Evolutionary conservation across 2,113 vertebrate species (phyloP).

Genomic region (Megalops atlanticus): DNA sequence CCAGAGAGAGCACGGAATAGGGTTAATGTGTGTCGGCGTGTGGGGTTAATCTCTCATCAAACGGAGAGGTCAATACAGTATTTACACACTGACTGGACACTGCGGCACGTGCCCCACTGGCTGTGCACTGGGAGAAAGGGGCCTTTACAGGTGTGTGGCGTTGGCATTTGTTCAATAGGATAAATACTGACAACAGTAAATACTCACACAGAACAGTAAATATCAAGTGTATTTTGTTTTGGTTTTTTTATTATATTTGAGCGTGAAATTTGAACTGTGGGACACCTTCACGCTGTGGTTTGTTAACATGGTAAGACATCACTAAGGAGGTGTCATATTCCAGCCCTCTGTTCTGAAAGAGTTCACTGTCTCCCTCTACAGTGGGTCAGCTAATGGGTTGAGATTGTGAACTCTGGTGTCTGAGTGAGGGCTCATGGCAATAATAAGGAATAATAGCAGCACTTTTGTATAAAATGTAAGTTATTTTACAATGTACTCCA

Average conservation of each 20-base stretch:
- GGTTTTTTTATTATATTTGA: background rate
- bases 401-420: background rate
- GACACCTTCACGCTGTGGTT: background rate
- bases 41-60: conserved; percentile 66
- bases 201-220: no score
- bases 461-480: no score
- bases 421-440: no score
- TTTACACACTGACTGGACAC: conserved; percentile 52
- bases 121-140: background rate
- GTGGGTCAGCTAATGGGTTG: background rate
- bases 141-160: background rate
- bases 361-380: background rate
- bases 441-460: no score
- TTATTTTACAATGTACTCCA: no score
- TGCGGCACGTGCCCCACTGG: conserved; percentile 11
- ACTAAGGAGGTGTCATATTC: background rate
- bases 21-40: conserved; percentile 66
- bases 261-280: background rate
- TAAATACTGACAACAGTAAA: background rate
- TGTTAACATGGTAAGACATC: background rate
- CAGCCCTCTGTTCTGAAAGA: background rate
- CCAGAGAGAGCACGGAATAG: conserved; percentile 45
- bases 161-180: background rate
- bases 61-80: conserved; percentile 52
- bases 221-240: background rate